phyloP scores from a whole-genome alignment of 2,113 vertebrate species.

The Hylia prasina region DNA sequence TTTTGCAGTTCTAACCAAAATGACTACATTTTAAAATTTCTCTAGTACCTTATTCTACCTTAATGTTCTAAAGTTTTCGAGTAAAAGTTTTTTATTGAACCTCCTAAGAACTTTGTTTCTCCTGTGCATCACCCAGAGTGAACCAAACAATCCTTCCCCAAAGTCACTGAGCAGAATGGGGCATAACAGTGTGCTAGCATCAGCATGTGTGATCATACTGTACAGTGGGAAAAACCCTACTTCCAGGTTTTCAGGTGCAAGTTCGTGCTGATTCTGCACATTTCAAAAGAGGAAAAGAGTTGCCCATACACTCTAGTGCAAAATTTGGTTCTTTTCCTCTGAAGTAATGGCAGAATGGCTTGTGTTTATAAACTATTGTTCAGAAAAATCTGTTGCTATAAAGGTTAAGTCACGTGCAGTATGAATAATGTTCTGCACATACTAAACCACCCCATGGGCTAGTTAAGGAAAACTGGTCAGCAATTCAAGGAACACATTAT shows the following conservation, averaged over 20 bases:
- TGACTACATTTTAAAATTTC: background rate
- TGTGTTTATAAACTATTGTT: background rate
- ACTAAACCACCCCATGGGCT: background rate
- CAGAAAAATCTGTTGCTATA: background rate
- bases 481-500: background rate
- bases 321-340: background rate
- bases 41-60: background rate
- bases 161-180: background rate
- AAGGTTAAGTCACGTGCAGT: background rate
- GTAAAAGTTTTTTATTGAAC: background rate
- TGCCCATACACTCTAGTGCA: background rate
- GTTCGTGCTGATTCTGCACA: background rate
- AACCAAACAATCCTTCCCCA: background rate
- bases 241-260: background rate
- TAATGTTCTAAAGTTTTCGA: background rate
- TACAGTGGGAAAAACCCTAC: background rate
- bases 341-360: background rate
- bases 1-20: background rate
- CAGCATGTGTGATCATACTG: background rate
- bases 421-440: background rate
- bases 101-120: background rate
- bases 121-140: background rate
- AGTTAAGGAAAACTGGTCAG: background rate
- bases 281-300: background rate
- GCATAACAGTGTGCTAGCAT: background rate